These are phyloP conservation scores for Rhynchotus rufescens DNA, from an alignment of 2,797 vertebrate species.

Conservation along the genomic window DNA sequence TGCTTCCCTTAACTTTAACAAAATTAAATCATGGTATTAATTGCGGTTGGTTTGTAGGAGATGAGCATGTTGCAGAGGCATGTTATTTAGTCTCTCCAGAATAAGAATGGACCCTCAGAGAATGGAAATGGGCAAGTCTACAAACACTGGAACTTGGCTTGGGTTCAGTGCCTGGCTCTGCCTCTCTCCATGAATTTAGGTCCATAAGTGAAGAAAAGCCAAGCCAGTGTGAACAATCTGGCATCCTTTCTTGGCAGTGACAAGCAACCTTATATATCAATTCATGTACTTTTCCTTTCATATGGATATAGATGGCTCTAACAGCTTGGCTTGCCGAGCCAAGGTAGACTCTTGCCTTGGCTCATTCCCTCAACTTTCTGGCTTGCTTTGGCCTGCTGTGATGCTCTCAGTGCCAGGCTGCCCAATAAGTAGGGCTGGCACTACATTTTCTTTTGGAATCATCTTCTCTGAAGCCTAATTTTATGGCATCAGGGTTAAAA, in stretches of 20 bases:
- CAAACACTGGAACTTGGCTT: conserved; percentile 44
- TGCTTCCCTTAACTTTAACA: conserved; percentile 49
- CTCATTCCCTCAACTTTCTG: conserved; percentile 8
- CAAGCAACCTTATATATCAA: conserved; percentile 65
- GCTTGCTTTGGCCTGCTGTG: conserved; percentile 13
- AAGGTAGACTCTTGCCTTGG: conserved; percentile 28
- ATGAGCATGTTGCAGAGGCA: neutral
- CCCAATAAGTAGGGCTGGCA: conserved; percentile 48
- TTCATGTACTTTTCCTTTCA: conserved; percentile 50
- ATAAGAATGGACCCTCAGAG: neutral
- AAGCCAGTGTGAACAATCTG: conserved; percentile 52
- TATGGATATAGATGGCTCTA: conserved; percentile 14
- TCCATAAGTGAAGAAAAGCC: conserved; percentile 22
- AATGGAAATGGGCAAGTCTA: neutral
- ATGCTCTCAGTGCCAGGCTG: conserved; percentile 7
- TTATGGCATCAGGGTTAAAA: neutral
- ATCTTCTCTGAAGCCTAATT: neutral
- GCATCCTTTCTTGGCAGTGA: conserved; percentile 15
- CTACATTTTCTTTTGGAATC: conserved; percentile 28
- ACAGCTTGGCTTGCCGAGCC: conserved; percentile 54
- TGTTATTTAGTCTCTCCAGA: conserved; percentile 5
- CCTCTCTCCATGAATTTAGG: conserved; percentile 18
- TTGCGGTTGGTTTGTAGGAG: conserved; percentile 31
- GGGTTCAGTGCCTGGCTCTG: conserved; percentile 6
- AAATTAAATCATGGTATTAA: conserved; percentile 50